Conservation (phyloP, 1,140 invertebrate genomes). For the Halictus rubicundus region DNA sequence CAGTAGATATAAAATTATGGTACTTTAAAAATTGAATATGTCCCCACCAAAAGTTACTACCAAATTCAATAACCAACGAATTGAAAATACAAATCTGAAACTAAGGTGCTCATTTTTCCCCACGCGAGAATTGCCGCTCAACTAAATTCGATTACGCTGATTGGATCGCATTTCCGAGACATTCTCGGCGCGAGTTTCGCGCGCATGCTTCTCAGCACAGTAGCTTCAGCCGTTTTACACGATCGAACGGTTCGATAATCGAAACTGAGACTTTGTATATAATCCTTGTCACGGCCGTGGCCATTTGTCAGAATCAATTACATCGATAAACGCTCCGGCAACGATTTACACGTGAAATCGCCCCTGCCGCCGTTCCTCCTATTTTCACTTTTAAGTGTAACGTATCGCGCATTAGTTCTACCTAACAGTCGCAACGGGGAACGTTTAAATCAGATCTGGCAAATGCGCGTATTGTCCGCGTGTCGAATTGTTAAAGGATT, state of each 20-base stretch:
- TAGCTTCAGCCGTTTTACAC: slow-evolving; percentile 6
- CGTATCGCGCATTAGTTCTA: slow-evolving; percentile 5
- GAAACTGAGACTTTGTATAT: slow-evolving; percentile 14
- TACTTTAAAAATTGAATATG: no score
- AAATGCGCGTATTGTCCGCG: slow-evolving; percentile 14
- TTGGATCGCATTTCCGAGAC: background rate
- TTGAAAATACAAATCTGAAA: no score
- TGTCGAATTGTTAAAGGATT: slow-evolving; percentile 18
- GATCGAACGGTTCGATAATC: background rate
- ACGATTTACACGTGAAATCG: slow-evolving; percentile 21
- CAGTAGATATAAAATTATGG: no score
- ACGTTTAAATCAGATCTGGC: slow-evolving; percentile 27
- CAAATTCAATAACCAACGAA: no score
- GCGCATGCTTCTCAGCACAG: background rate
- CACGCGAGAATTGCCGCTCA: no score
- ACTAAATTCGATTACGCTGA: background rate
- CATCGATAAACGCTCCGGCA: background rate
- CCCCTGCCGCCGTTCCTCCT: background rate
- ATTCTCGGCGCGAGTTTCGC: background rate
- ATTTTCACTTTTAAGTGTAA: slow-evolving; percentile 21
- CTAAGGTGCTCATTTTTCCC: no score
- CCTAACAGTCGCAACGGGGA: slow-evolving; percentile 2
- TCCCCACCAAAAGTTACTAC: no score
- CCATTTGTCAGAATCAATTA: slow-evolving; percentile 42
- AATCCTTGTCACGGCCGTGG: slow-evolving; percentile 5